Evolutionary conservation across 2,113 vertebrate species (phyloP).

Genomic region (Accipiter cooperii): DNA sequence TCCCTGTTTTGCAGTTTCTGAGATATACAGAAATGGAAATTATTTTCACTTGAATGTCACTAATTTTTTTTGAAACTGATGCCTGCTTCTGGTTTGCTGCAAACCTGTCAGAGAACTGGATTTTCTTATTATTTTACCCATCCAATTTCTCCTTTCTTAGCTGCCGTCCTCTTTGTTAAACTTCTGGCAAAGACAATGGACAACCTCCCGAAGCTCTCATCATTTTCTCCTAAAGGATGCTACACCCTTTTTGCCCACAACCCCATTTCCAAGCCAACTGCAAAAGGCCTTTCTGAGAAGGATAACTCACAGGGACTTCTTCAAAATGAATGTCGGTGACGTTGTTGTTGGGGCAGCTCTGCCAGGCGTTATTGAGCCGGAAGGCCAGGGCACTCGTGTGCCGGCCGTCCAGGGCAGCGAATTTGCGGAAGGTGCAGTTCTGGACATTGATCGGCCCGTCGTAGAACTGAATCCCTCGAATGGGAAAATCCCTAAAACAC

Average conservation of each 20-base stretch:
- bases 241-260: background rate
- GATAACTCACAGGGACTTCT: slow-evolving; percentile 85
- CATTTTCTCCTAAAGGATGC: background rate
- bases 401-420: slow-evolving; percentile 82
- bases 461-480: slow-evolving; percentile 94
- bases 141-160: background rate
- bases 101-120: background rate
- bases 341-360: slow-evolving; percentile 97
- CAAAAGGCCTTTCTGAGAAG: background rate
- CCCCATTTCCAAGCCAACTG: background rate
- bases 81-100: background rate
- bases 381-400: slow-evolving; percentile 96
- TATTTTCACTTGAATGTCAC: background rate
- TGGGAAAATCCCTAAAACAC: slow-evolving; percentile 84
- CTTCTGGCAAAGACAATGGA: rapidly evolving
- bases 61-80: background rate
- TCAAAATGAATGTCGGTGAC: slow-evolving; percentile 83
- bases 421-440: slow-evolving; percentile 96
- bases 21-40: background rate
- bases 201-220: rapidly evolving
- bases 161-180: rapidly evolving
- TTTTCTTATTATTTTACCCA: background rate
- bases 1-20: background rate
- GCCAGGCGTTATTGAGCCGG: slow-evolving; percentile 97
- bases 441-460: slow-evolving; percentile 92